Evolutionary conservation across 2,797 vertebrate genomes (phyloP).

Genomic region (Delichon dasypus): DNA sequence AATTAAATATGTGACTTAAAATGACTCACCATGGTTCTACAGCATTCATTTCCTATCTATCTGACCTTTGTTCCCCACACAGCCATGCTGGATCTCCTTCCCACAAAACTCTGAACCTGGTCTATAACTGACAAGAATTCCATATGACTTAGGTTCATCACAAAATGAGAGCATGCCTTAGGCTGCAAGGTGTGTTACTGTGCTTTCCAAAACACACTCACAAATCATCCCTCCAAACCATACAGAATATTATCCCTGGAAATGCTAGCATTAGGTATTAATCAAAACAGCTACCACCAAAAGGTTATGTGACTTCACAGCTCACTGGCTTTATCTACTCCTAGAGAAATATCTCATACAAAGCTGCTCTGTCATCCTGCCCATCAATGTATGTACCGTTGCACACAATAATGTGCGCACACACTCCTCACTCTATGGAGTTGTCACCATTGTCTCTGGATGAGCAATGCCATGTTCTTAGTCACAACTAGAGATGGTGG

Average conservation of each 20-base stretch:
- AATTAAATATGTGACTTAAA: constrained; percentile 21
- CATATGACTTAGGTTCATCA: not conserved
- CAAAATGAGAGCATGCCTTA: not conserved
- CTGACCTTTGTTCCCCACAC: constrained; percentile 1
- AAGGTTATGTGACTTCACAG: not conserved
- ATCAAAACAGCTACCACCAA: not conserved
- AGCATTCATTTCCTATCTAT: constrained; percentile 16
- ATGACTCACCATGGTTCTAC: constrained; percentile 17
- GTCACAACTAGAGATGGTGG: not conserved
- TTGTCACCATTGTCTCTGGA: not conserved
- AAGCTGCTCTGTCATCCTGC: not conserved
- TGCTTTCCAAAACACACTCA: not conserved
- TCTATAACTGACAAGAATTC: not conserved
- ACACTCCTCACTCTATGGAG: not conserved
- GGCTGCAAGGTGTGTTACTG: not conserved
- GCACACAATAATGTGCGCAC: not conserved
- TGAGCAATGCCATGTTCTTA: not conserved
- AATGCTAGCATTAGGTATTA: not conserved
- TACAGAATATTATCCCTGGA: not conserved
- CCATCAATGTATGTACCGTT: not conserved
- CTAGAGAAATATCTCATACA: not conserved
- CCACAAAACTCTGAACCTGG: not conserved
- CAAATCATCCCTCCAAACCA: not conserved
- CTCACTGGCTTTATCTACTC: constrained; percentile 4
- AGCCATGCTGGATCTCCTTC: not conserved